phyloP scores from a whole-genome alignment of 1,140 invertebrate species.

The Teleopsis dalmanni region DNA sequence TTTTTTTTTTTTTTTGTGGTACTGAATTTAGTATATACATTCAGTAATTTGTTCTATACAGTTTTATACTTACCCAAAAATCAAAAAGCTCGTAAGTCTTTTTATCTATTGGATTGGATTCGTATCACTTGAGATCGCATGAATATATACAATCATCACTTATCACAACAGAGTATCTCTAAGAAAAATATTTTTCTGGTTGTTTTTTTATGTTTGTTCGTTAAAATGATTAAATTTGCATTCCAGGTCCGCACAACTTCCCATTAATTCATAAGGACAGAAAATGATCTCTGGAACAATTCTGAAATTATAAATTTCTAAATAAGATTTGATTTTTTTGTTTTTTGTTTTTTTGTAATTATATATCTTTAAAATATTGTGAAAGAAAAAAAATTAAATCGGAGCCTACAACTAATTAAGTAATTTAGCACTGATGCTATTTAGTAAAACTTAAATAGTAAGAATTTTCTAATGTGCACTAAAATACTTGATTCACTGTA shows the following conservation, averaged over 20 bases:
- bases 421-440: background rate
- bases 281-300: constrained; percentile 34
- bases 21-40: too few relatives aligned
- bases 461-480: too few relatives aligned
- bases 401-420: background rate
- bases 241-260: constrained; percentile 37
- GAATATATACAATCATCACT: too few relatives aligned
- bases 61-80: too few relatives aligned
- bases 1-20: too few relatives aligned
- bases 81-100: too few relatives aligned
- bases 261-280: constrained; percentile 41
- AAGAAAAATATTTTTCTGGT: background rate
- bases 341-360: background rate
- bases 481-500: too few relatives aligned
- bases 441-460: background rate
- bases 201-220: background rate
- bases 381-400: background rate
- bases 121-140: too few relatives aligned
- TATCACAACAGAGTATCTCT: too few relatives aligned
- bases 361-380: background rate
- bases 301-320: constrained; percentile 13
- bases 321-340: background rate
- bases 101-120: too few relatives aligned
- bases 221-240: constrained; percentile 30
- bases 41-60: too few relatives aligned